These are phyloP conservation scores for Microcebus jonahi DNA, from an alignment of 2,113 vertebrate species.

Conservation along the genomic window DNA sequence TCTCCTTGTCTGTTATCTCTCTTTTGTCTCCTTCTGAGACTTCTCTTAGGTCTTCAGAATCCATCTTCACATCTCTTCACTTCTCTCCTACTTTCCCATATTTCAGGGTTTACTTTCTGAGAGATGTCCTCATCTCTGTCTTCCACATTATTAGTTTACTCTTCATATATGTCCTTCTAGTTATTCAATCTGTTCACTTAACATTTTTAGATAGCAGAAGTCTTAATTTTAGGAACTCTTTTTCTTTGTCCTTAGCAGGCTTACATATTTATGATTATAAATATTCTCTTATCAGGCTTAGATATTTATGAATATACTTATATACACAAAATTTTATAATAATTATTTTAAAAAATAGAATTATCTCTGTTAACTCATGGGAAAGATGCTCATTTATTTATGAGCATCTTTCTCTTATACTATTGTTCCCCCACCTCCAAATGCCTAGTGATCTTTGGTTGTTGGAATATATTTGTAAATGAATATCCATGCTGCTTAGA, in stretches of 20 bases:
- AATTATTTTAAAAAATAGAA: background rate
- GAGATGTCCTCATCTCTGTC: background rate
- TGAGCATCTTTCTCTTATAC: background rate
- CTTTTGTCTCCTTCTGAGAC: background rate
- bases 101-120: background rate
- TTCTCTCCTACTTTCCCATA: background rate
- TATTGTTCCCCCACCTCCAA: background rate
- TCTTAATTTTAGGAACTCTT: background rate
- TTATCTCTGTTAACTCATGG: background rate
- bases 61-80: background rate
- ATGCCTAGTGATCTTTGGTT: background rate
- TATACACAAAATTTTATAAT: background rate
- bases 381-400: background rate
- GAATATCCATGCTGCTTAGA: background rate
- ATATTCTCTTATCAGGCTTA: background rate
- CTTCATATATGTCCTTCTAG: background rate
- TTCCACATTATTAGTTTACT: background rate
- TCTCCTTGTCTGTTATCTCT: background rate
- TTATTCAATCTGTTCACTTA: background rate
- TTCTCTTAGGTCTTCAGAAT: background rate
- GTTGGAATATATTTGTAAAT: background rate
- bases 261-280: too few relatives aligned
- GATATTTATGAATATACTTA: background rate
- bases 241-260: background rate
- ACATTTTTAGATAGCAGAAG: background rate